Evolutionary conservation across 1,140 invertebrate genomes (phyloP).

Genomic region (Portunus trituberculatus): DNA sequence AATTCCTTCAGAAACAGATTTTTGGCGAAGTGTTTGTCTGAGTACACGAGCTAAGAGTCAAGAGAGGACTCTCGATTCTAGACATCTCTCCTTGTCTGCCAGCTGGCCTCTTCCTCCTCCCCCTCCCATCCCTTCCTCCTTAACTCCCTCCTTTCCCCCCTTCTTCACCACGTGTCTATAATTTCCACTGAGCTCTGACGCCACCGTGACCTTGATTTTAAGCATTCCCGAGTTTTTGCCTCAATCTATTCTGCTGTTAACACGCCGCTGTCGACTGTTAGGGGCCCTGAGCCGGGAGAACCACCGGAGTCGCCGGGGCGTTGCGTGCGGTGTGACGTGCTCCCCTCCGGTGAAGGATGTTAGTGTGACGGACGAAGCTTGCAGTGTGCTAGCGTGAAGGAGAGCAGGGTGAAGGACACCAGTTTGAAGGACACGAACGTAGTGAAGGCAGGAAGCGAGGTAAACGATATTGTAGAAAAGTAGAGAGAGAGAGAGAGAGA

Average conservation of each 20-base stretch:
- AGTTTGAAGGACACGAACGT: neutral
- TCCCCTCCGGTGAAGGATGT: neutral
- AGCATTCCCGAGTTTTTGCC: neutral
- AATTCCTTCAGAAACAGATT: conserved; percentile 51
- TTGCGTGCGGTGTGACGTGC: neutral
- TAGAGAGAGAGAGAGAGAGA: neutral
- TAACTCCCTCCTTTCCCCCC: neutral
- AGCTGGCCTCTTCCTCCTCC: neutral
- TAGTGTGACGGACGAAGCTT: neutral
- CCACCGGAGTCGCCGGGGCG: neutral
- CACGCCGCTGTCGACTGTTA: neutral
- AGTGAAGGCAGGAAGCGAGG: neutral
- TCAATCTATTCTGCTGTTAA: conserved; percentile 4
- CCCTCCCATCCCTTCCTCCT: neutral
- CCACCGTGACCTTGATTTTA: neutral
- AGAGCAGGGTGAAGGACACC: neutral
- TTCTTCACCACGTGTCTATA: conserved; percentile 9
- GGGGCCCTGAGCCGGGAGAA: neutral
- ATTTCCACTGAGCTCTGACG: neutral
- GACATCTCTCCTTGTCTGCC: neutral
- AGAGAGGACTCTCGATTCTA: neutral
- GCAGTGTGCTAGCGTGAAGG: conserved; percentile 28
- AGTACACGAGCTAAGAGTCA: neutral
- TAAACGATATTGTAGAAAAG: neutral
- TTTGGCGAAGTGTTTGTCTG: conserved; percentile 39